These are phyloP conservation scores for human DNA, from an alignment of 2,113 vertebrate genomes.

Conservation along the genomic window DNA sequence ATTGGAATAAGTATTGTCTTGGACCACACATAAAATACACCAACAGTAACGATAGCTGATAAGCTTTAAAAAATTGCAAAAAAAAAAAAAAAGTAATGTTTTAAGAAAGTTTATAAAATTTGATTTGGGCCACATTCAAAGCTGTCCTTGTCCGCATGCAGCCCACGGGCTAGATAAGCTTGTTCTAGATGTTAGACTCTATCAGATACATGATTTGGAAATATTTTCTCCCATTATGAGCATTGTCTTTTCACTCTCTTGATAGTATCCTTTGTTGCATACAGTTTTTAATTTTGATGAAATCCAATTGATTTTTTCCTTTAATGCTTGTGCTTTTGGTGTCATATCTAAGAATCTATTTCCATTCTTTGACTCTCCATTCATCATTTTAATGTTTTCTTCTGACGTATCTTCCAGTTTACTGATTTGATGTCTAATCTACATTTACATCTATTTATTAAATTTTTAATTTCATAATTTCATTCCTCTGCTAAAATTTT, in stretches of 20 bases:
- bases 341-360: not conserved
- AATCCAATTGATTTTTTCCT: not conserved
- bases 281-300: not conserved
- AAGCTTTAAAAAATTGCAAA: too few species aligned
- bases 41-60: too few species aligned
- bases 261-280: not conserved
- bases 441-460: not conserved
- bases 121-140: too few species aligned
- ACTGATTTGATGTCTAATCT: not conserved
- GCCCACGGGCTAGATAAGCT: too few species aligned
- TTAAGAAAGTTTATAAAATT: too few species aligned
- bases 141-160: too few species aligned
- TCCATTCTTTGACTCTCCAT: not conserved
- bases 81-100: too few species aligned
- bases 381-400: not conserved
- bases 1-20: too few species aligned
- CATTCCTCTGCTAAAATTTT: conserved; percentile 33
- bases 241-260: not conserved
- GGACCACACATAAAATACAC: too few species aligned
- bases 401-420: not conserved
- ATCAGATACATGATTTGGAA: not conserved
- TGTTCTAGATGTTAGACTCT: not conserved
- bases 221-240: conserved; percentile 17
- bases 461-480: conserved; percentile 22
- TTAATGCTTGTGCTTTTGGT: not conserved